phyloP scores from a whole-genome alignment of 2,113 vertebrate genomes.

The Halcyon malimbica region DNA sequence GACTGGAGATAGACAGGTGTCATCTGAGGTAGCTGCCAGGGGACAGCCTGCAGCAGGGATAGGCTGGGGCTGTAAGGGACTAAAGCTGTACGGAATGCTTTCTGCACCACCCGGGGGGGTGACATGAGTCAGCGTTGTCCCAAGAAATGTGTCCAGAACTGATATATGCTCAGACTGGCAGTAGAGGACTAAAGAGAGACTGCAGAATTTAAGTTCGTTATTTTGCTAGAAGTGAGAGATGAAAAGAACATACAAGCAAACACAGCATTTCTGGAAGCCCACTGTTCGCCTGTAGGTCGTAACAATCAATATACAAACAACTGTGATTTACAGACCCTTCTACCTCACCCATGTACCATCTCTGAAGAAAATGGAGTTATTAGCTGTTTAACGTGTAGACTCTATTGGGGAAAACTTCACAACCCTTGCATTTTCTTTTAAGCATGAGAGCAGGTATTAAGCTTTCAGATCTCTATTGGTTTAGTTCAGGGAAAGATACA shows the following conservation, averaged over 20 bases:
- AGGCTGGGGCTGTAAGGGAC: background rate
- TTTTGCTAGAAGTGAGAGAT: background rate
- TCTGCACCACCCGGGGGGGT: background rate
- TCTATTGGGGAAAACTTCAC: background rate
- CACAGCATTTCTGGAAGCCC: background rate
- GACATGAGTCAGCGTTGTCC: background rate
- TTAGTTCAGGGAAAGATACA: background rate
- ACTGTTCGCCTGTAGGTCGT: background rate
- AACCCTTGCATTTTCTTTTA: background rate
- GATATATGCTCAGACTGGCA: background rate
- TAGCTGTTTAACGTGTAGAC: background rate
- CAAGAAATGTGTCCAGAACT: background rate
- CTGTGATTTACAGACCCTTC: background rate
- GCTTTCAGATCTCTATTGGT: background rate
- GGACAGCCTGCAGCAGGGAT: background rate
- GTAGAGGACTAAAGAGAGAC: background rate
- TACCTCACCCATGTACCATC: background rate
- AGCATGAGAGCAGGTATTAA: background rate
- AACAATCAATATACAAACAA: background rate
- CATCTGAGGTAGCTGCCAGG: background rate
- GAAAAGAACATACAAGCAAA: background rate
- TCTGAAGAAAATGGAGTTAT: background rate
- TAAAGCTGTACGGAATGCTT: accelerated
- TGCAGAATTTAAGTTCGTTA: background rate
- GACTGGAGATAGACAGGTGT: background rate